phyloP scores from a whole-genome alignment of 2,888 invertebrate genomes.

The Heliconius charithonia region DNA sequence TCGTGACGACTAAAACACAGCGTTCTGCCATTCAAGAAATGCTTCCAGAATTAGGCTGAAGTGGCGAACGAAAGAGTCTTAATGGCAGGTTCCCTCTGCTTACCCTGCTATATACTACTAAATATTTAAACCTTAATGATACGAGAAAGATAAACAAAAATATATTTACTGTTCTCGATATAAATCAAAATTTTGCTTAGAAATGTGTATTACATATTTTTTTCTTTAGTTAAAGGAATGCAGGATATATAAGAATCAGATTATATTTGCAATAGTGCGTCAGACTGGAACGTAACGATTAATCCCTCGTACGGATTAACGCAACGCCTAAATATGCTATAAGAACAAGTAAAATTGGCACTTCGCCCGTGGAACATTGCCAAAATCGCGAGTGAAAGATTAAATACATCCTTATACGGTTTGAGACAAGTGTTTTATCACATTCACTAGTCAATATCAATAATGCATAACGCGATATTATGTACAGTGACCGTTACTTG shows the following conservation, averaged over 20 bases:
- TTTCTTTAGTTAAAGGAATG: too few species aligned
- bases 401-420: constrained; percentile 68
- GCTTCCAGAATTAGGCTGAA: too few species aligned
- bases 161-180: too few species aligned
- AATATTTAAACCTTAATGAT: too few species aligned
- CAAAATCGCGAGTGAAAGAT: constrained; percentile 61
- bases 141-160: too few species aligned
- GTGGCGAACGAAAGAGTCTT: too few species aligned
- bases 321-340: constrained; percentile 40
- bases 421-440: constrained; percentile 78
- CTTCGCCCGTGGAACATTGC: constrained; percentile 53
- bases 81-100: too few species aligned
- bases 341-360: constrained; percentile 46
- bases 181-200: too few species aligned
- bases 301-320: constrained; percentile 35
- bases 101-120: too few species aligned
- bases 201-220: too few species aligned
- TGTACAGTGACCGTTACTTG: constrained; percentile 81
- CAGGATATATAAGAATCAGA: not conserved
- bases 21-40: too few species aligned
- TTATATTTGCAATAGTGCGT: constrained; percentile 21
- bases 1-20: too few species aligned
- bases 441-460: constrained; percentile 77
- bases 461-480: constrained; percentile 79
- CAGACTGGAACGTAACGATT: constrained; percentile 29